Evolutionary conservation across 2,888 invertebrate species (phyloP).

Genomic region (Chalcosyrphus nemorum): DNA sequence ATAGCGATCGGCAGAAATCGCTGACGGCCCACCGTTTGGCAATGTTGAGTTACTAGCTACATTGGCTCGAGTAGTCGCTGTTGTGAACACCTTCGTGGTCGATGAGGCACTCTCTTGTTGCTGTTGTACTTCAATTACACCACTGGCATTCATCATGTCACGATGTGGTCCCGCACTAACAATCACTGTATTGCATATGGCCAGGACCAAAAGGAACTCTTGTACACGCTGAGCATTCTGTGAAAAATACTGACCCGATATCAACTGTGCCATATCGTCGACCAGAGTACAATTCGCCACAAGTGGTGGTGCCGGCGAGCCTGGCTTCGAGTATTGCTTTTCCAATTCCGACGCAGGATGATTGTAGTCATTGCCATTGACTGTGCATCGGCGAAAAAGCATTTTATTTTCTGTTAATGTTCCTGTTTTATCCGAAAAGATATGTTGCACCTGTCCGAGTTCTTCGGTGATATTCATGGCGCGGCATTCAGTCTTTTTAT

Average conservation of each 20-base stretch:
- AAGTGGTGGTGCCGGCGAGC: slow-evolving; percentile 83
- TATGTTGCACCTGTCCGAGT: slow-evolving; percentile 96
- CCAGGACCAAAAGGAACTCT: slow-evolving; percentile 94
- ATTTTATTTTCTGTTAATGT: slow-evolving; percentile 99
- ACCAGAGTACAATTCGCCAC: slow-evolving; percentile 83
- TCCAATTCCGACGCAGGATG: slow-evolving; percentile 89
- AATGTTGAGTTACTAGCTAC: slow-evolving; percentile 60
- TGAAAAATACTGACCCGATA: slow-evolving; percentile 80
- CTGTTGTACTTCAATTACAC: slow-evolving; percentile 83
- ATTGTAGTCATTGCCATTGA: slow-evolving; percentile 94
- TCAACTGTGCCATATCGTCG: slow-evolving; percentile 83
- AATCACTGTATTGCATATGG: slow-evolving; percentile 98
- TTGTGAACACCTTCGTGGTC: slow-evolving; percentile 77
- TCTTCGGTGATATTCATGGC: slow-evolving; percentile 99
- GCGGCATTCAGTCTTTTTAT: slow-evolving; percentile 93
- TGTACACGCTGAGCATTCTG: slow-evolving; percentile 89
- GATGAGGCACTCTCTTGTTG: slow-evolving; percentile 77
- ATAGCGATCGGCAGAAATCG: slow-evolving; percentile 83
- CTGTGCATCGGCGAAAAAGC: slow-evolving; percentile 95
- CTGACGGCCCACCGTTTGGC: slow-evolving; percentile 73
- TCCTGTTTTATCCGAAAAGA: slow-evolving; percentile 99
- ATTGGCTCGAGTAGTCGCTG: slow-evolving; percentile 51
- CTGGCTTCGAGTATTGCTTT: slow-evolving; percentile 82
- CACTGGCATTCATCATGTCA: slow-evolving; percentile 88
- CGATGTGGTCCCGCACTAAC: slow-evolving; percentile 92